Evolutionary conservation across 1,140 invertebrate genomes (phyloP).

Genomic region (Parapsyche elsis): DNA sequence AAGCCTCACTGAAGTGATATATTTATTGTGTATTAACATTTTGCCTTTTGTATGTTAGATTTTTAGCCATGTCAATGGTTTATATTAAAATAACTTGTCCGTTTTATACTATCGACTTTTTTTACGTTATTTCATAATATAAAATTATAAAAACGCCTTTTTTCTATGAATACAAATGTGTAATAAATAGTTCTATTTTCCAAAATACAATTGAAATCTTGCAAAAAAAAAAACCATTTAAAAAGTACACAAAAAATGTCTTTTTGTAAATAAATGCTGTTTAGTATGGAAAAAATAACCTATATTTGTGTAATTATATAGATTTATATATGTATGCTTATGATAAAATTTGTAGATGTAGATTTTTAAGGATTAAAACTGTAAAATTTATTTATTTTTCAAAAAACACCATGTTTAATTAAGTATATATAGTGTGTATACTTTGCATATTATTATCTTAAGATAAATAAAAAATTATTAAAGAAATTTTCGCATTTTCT

Average conservation of each 20-base stretch:
- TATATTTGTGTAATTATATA: conserved; percentile 31
- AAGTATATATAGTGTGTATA: conserved; percentile 44
- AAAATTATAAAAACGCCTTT: no score
- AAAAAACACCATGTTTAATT: conserved; percentile 52
- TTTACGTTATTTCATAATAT: no score
- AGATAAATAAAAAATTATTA: conserved; percentile 43
- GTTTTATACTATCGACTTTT: no score
- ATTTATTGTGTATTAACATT: conserved; percentile 20
- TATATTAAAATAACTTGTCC: no score
- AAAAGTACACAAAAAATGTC: no score
- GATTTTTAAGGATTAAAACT: conserved; percentile 37
- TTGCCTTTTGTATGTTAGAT: background rate
- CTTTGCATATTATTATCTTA: conserved; percentile 41
- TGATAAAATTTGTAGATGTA: conserved; percentile 10
- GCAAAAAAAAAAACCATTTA: no score
- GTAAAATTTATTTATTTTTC: conserved; percentile 56
- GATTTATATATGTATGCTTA: conserved; percentile 33
- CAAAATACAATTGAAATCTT: no score
- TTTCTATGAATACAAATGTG: no score
- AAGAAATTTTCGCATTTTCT: conserved; percentile 24
- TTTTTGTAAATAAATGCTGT: background rate
- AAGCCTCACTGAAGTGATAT: conserved; percentile 9
- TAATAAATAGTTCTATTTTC: no score
- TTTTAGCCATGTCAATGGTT: no score
- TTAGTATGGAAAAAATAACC: background rate